These are phyloP conservation scores for Microctenopoma lineatum DNA, from an alignment of 2,797 vertebrate species.

Conservation along the genomic window DNA sequence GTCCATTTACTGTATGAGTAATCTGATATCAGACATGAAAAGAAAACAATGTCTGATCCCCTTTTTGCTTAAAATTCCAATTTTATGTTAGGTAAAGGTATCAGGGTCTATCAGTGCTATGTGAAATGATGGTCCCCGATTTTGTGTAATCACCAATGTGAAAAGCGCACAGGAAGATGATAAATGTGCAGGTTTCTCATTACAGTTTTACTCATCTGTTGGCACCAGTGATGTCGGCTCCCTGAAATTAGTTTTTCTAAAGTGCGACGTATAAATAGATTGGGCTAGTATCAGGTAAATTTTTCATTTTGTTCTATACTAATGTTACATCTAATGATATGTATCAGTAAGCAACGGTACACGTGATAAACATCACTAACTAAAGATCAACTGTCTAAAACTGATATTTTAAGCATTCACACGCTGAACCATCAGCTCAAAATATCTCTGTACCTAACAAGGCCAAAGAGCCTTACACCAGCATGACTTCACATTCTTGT, in stretches of 20 bases:
- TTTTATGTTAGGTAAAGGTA: conserved; percentile 16
- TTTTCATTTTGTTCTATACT: not conserved
- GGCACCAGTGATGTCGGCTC: not conserved
- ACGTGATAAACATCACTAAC: too few relatives aligned
- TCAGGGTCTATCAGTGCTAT: not conserved
- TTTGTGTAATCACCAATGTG: not conserved
- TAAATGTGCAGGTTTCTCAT: not conserved
- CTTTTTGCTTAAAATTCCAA: conserved; percentile 12
- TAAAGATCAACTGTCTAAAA: too few relatives aligned
- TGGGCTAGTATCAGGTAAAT: not conserved
- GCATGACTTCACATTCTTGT: not conserved
- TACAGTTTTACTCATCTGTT: not conserved
- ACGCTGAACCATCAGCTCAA: too few relatives aligned
- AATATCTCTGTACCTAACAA: too few relatives aligned
- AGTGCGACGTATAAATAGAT: not conserved
- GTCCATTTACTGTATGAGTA: conserved; percentile 31
- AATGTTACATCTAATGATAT: not conserved
- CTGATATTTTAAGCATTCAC: too few relatives aligned
- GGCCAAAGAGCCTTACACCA: not conserved
- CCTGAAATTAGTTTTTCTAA: not conserved
- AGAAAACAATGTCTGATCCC: conserved; percentile 26
- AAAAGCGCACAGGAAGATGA: not conserved
- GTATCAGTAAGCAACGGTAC: not conserved
- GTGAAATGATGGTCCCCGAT: not conserved
- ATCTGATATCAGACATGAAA: conserved; percentile 17